A percentile compares a stretch with the other conserved stretches of the same genome.
Evolutionary conservation across 1,140 invertebrate genomes (phyloP).

Genomic region (Chrysomallon squamiferum): DNA sequence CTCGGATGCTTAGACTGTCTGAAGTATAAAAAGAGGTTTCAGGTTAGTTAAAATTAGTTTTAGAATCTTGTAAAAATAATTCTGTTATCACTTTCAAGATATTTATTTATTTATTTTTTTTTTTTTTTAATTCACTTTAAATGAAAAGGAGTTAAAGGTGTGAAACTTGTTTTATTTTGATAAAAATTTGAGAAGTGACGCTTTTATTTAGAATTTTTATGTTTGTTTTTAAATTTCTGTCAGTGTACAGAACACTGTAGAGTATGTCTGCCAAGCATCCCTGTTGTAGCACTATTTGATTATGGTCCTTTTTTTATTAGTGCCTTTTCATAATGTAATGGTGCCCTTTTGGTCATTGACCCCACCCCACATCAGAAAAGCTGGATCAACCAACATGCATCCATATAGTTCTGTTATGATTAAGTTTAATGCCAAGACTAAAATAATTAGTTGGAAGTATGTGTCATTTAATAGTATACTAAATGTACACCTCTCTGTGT

Average conservation of each 20-base stretch:
- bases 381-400: not conserved
- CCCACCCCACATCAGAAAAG: not conserved
- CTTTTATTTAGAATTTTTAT: no score
- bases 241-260: no score
- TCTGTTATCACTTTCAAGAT: not conserved
- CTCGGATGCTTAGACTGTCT: conserved; percentile 21
- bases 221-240: no score
- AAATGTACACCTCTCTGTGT: no score
- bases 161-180: not conserved
- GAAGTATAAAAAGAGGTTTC: conserved; percentile 4
- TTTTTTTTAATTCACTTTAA: not conserved
- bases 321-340: not conserved
- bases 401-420: no score
- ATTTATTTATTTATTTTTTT: not conserved
- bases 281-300: not conserved
- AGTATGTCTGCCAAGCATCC: no score
- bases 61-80: no score
- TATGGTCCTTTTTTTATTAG: not conserved
- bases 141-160: not conserved
- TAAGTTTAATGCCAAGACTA: no score
- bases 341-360: not conserved
- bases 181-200: no score
- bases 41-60: no score
- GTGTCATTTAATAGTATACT: no score
- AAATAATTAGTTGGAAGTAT: no score